Evolutionary conservation across 2,113 vertebrate genomes (phyloP).

Genomic region (Passer domesticus): DNA sequence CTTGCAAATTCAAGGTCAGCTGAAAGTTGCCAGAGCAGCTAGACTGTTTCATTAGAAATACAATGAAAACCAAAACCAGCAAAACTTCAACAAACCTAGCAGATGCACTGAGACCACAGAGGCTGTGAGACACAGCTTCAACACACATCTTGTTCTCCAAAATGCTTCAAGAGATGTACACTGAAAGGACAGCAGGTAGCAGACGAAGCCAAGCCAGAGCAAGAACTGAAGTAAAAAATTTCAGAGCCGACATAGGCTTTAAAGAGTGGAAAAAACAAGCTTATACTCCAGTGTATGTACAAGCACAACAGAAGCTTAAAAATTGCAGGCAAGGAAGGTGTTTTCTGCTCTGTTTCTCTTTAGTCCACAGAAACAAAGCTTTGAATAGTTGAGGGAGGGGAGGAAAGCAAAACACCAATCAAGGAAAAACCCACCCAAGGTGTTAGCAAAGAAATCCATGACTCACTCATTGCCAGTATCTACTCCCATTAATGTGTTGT

Average conservation of each 20-base stretch:
- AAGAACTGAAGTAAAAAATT: background rate
- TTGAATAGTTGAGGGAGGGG: background rate
- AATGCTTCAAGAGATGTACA: background rate
- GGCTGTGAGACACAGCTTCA: background rate
- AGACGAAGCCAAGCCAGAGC: background rate
- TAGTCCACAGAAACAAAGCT: background rate
- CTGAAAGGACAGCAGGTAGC: background rate
- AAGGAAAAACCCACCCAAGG: background rate
- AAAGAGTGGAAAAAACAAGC: background rate
- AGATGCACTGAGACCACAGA: background rate
- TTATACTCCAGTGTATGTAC: background rate
- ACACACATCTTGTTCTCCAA: background rate
- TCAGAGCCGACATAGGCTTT: background rate
- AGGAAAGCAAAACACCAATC: background rate
- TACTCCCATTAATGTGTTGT: background rate
- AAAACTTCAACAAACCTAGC: background rate
- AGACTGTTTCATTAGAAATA: background rate
- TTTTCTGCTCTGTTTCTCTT: background rate
- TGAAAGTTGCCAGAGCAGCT: constrained; percentile 18
- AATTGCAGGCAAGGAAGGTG: background rate
- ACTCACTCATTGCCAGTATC: background rate
- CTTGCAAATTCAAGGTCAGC: constrained; percentile 33
- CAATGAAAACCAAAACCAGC: background rate
- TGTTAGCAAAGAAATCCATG: background rate
- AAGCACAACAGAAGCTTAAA: background rate